Evolutionary conservation across 2,113 vertebrate genomes (phyloP).

Genomic region (Centropus bengalensis): DNA sequence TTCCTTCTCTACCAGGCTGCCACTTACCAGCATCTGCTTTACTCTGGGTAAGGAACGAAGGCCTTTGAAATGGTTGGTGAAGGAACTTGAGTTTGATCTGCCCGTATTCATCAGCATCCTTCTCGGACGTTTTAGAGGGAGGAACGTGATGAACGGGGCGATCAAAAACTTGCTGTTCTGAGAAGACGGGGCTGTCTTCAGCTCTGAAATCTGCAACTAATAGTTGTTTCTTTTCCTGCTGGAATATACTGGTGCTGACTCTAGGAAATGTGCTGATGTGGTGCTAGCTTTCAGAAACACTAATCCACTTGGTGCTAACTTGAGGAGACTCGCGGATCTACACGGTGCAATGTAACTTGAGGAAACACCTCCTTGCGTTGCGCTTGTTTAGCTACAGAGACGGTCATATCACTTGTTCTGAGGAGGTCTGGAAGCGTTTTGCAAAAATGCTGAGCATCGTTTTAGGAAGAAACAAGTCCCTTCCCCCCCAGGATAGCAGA

Average conservation of each 20-base stretch:
- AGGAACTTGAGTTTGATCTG: slow-evolving; percentile 34
- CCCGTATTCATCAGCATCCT: not conserved
- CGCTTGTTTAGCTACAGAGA: not conserved
- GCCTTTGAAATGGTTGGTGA: not conserved
- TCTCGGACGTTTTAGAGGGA: not conserved
- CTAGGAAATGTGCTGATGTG: not conserved
- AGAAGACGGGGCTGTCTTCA: not conserved
- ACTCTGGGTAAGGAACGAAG: not conserved
- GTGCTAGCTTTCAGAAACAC: not conserved
- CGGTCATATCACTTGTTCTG: not conserved
- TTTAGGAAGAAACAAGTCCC: not conserved
- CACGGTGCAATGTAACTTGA: not conserved
- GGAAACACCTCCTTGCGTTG: not conserved
- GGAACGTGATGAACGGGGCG: not conserved
- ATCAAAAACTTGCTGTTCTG: slow-evolving; percentile 42
- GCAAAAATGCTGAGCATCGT: not conserved
- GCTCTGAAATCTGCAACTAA: slow-evolving; percentile 16
- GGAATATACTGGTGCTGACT: slow-evolving; percentile 23
- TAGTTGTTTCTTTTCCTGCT: not conserved
- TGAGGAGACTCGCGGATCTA: not conserved
- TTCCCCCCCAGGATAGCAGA: not conserved
- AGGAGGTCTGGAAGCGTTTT: not conserved
- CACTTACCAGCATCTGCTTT: not conserved
- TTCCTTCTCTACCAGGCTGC: not conserved
- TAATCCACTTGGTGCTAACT: not conserved